Base-by-base conservation (phyloP, 2,888 invertebrate species). In the Sylvicola cinctus region DNA sequence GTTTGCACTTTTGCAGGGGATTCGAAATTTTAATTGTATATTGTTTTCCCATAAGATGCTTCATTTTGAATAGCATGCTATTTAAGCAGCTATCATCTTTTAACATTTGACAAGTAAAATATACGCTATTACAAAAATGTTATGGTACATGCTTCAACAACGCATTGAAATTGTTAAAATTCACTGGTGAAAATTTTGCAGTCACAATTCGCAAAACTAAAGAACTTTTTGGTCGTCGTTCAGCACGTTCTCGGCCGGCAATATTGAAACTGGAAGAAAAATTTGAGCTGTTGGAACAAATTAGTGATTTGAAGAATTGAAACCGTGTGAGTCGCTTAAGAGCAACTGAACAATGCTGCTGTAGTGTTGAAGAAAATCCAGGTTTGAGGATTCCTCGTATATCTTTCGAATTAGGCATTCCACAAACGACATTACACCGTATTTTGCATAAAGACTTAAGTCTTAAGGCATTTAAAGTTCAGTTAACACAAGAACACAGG, bases 401-500 rank as follows among this genome's bases (percentile, higher is more conserved):
- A 30, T 36, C 35, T 37, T 37, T 36, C 31, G 37, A 37, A 40
- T 40, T 40, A 35, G 37, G 37, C 40, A 40, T 39, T 40, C 37
- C 37, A 35, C 37, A 39, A 39, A 35, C 37, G 39, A 37, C 37
- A 36, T 38, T 38, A 40, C 36, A 40, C 39, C 40, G 37, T 39
- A 39, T 40, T 40, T 39, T n/a, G n/a, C n/a, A n/a, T n/a, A n/a
- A n/a, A n/a, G n/a, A n/a, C n/a, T n/a, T n/a, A n/a, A n/a, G n/a
- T 32, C 33, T 40, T 34, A 35, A 39, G 37, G 39, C 40, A 37
- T 40, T 36, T 35, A 40, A 40, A 40, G 37, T 40, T 40, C 40
- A 39, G 38, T 39, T 39, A 39, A 39, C 35, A 39, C 40, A 39
- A 39, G 39, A 40, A 41, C 33, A 36, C 35, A 36, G 38, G 36